Percentiles rank a stretch among this genome's conserved stretches.
phyloP scores from a whole-genome alignment of 2,113 vertebrate genomes.

The Trogon melanurus region DNA sequence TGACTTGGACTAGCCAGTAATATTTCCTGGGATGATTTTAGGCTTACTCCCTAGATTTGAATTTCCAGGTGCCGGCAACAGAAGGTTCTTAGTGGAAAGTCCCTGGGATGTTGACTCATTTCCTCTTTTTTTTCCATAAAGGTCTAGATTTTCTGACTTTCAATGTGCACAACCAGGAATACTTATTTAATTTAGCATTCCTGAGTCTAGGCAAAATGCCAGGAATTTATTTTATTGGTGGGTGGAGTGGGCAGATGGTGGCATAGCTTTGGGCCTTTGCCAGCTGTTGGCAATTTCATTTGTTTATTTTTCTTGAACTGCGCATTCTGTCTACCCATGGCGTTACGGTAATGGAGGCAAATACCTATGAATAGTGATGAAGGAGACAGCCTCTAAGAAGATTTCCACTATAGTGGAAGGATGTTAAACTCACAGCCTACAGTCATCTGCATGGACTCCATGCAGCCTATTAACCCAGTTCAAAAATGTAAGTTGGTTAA shows the following conservation, averaged over 20 bases:
- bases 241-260: not conserved
- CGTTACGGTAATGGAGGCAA: not conserved
- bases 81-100: conserved; percentile 5
- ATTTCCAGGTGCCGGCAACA: not conserved
- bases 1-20: not conserved
- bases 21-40: not conserved
- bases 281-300: not conserved
- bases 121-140: not conserved
- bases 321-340: not conserved
- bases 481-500: not conserved
- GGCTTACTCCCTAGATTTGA: not conserved
- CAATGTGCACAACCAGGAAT: not conserved
- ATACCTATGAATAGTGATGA: not conserved
- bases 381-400: not conserved
- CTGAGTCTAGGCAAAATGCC: not conserved
- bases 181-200: conserved; percentile 27
- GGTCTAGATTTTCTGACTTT: not conserved
- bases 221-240: not conserved
- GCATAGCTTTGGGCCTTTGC: not conserved
- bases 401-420: not conserved
- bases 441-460: not conserved
- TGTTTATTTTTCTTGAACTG: conserved; percentile 32
- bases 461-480: not conserved
- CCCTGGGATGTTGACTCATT: not conserved
- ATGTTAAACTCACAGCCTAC: not conserved